These are phyloP conservation scores for Scolopax bukidnonensis DNA, from an alignment of 2,797 vertebrate genomes.

Conservation along the genomic window DNA sequence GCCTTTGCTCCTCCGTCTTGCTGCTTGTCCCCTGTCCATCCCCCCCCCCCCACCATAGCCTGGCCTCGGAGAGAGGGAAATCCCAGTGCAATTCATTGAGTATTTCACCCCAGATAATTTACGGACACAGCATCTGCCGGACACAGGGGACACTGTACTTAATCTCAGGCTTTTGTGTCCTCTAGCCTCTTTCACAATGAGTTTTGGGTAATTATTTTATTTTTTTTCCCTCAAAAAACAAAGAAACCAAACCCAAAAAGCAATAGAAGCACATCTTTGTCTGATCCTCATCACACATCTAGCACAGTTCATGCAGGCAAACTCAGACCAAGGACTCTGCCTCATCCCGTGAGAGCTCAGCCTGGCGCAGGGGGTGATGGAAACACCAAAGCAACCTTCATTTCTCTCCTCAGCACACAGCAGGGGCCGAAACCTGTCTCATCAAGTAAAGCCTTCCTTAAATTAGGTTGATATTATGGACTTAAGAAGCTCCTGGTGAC, in stretches of 20 bases:
- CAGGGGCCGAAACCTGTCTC: not conserved
- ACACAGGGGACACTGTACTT: not conserved
- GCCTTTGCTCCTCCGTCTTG: not conserved
- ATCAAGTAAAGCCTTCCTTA: slow-evolving; percentile 17
- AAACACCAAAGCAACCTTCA: not conserved
- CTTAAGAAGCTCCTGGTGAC: slow-evolving; percentile 23
- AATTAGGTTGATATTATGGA: slow-evolving; percentile 38
- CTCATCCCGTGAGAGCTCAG: not conserved
- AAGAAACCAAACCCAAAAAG: not conserved
- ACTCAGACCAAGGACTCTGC: not conserved
- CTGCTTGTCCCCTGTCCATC: not conserved
- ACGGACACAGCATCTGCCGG: not conserved
- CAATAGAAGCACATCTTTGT: not conserved
- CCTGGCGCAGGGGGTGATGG: not conserved
- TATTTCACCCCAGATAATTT: slow-evolving; percentile 1
- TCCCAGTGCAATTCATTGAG: not conserved
- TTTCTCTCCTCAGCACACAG: not conserved
- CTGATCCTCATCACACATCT: not conserved
- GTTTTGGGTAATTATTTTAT: not conserved
- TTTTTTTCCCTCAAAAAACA: not conserved
- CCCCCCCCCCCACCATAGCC: not conserved
- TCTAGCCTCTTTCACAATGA: not conserved
- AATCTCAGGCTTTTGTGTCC: not conserved
- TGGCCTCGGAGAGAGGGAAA: not conserved
- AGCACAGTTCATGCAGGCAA: not conserved